Percentiles rank a stretch among this genome's conserved stretches.
phyloP scores from a whole-genome alignment of 37 sponge, comb jelly and placozoan species.

The Hormiphora californensis region DNA sequence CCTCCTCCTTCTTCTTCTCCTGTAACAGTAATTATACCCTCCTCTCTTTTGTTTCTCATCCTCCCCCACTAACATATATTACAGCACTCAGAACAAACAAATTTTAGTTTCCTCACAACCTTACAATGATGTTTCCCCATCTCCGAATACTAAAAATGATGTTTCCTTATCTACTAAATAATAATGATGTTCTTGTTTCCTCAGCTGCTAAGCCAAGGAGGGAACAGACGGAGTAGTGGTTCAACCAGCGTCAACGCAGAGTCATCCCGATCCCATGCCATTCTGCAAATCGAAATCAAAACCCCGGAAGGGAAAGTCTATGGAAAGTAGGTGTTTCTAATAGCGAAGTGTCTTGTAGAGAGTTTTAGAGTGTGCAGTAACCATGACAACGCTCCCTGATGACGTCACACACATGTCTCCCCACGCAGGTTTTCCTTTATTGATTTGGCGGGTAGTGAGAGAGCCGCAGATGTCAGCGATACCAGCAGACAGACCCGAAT shows the following conservation, averaged over 20 bases:
- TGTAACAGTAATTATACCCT: no score
- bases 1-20: no score
- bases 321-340: not conserved
- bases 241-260: conserved; percentile 92
- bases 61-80: no score
- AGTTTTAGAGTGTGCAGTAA: not conserved
- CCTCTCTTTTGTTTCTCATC: no score
- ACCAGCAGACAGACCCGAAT: conserved; percentile 85
- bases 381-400: not conserved
- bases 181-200: no score
- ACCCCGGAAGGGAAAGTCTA: not conserved
- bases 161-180: no score
- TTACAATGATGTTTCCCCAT: no score
- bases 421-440: conserved; percentile 86
- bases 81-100: no score
- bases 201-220: conserved; percentile 10
- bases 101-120: no score
- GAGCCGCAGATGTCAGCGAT: conserved; percentile 87
- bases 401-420: not conserved
- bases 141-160: no score
- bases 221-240: conserved; percentile 57
- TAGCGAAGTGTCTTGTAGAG: not conserved
- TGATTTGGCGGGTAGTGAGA: conserved; percentile 84
- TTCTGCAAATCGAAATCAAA: conserved; percentile 68
- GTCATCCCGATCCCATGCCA: conserved; percentile 92